Evolutionary conservation across 2,113 vertebrate genomes (phyloP), one percentile per base, ranked within the genome.

Genomic region (Amphiprion ocellaris): DNA sequence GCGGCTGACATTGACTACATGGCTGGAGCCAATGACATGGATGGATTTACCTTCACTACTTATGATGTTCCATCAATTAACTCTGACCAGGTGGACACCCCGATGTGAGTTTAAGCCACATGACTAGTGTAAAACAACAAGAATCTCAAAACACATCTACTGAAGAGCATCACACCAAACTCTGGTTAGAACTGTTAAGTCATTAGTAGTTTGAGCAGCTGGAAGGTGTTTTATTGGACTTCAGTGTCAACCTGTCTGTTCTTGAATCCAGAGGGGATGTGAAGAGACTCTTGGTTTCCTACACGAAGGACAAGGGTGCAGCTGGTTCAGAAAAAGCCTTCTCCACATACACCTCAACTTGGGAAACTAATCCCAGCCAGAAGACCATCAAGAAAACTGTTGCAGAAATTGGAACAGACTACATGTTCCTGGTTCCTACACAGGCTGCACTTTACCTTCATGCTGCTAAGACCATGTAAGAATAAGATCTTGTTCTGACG

Each of bases 1-100:
- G 16, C 96, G 0, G 96, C 96, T 0, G 94, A 96, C 39, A 87
- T 96, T 0, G 97, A 97, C 86, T 97, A 97, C 84, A n/a, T 98
- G 0, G 92, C 69, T 0, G 97, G 97, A 3, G 74, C 91, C 79
- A 98, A 98, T 5, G 1, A 96, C 91, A 97, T 97, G 96, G 97
- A 98, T 0, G 96, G 95, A 1, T 95, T 97, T 81, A 0, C 96
- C 1, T 96, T 97, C 16, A 91, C 94, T 0, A 65, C 74, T 0
- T 0, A 95, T 0, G 97, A 98, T 30, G 0, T 97, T 14, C 95
- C 96, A 0, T 93, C 89, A 19, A 2, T 98, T 19, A 19, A 49
- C 47, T 15, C 11, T 11, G 4, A 49, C 15, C 47, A 19, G 5
- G 6, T 30, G 30, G 16, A 49, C 11, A 49, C 47, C 6, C 47